Percentiles rank a stretch among this genome's conserved stretches.
These are phyloP conservation scores for Rhinichthys osculus DNA, from an alignment of 2,797 vertebrate species.

Conservation along the genomic window DNA sequence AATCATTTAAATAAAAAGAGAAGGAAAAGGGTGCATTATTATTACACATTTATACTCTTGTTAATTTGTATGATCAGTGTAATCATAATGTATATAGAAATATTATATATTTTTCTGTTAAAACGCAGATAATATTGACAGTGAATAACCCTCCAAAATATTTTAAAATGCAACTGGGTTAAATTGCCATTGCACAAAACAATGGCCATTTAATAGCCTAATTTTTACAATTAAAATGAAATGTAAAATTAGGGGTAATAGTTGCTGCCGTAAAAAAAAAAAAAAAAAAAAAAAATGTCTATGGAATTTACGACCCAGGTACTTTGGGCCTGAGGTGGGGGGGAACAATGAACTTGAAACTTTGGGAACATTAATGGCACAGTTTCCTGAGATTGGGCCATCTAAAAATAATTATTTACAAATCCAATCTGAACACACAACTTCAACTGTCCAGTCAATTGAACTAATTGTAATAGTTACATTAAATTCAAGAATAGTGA, in stretches of 20 bases:
- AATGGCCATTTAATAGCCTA: not conserved
- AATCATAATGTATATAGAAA: not conserved
- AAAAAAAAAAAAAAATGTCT: not conserved
- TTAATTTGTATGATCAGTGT: not conserved
- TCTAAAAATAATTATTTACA: not conserved
- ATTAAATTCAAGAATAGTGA: not conserved
- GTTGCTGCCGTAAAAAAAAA: not conserved
- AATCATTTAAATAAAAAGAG: conserved; percentile 2
- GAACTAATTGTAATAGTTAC: not conserved
- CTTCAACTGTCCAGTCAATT: not conserved
- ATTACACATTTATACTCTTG: not conserved
- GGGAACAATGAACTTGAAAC: not conserved
- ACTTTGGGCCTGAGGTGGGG: not conserved
- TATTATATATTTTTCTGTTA: no score
- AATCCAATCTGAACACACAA: not conserved
- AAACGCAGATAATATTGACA: not conserved
- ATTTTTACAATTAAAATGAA: not conserved
- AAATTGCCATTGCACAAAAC: not conserved
- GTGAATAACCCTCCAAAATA: not conserved
- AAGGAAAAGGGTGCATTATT: not conserved
- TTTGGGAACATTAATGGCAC: not conserved
- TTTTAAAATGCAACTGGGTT: not conserved
- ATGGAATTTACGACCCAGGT: not conserved
- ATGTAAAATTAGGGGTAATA: not conserved
- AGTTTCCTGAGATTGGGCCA: not conserved